Base-by-base conservation (phyloP, 2,113 vertebrate genomes). In the Mola mola region DNA sequence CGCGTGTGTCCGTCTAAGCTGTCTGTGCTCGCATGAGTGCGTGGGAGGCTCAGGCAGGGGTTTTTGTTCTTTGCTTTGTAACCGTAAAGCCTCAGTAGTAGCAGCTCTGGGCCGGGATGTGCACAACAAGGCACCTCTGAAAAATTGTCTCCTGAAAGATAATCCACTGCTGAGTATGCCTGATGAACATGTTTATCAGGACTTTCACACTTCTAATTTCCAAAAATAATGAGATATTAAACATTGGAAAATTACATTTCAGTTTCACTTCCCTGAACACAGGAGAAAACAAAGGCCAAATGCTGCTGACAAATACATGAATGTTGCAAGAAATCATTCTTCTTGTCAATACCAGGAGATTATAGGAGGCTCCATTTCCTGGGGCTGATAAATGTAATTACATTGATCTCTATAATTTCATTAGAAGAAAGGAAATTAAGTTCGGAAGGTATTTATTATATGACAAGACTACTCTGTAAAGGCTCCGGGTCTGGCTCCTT, bases 221-320 rank as follows among this genome's bases (percentile, higher is more conserved):
- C 2, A 40, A 55, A 80, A 87, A 86, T 84, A 83, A 85, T 86
- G 57, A 83, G 67, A 85, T 78, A 86, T 73, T 80, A 82, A 81
- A 85, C 48, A 49, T 52, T 60, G 28, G 66, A 71, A 83, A 85
- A 88, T 87, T 73, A 83, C 64, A 84, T 88, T 82, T 79, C 69
- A 66, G 76, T 82, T 72, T 75, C 78, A 59, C 72, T 72, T 67
- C 58, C 50, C 58, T 53, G 42, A 84, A 72, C 72, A 66, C 50
- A 66, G 20, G 64, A 78, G 61, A 36, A 51, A 83, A 71, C 65
- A 79, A 72, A 81, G 58, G 38, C 52, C 58, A 61, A 81, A 71
- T 19, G 55, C 55, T 58, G 75, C 36, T 64, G 77, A 87, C 78
- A 80, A 87, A 81, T 58, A 75, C 38, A 71, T 56, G 53, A 78